Conservation (phyloP, 2,113 vertebrate species). For the Cisticola juncidis region DNA sequence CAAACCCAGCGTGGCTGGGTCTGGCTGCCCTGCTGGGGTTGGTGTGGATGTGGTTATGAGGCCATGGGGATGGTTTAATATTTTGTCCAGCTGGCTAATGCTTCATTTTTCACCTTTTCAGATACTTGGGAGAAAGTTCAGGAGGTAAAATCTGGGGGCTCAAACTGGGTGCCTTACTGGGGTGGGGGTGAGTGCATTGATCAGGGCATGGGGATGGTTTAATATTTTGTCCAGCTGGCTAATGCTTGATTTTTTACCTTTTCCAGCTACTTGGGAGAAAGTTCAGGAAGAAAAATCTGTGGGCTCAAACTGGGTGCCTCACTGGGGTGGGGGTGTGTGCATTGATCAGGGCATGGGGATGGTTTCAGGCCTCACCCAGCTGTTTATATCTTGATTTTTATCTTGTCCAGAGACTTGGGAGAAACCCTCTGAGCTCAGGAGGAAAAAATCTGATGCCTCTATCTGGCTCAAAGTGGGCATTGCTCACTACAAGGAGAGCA, state of each 20-base stretch:
- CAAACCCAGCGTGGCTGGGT: rapidly evolving
- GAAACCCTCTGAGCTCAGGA: background rate
- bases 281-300: background rate
- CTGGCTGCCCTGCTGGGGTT: background rate
- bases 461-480: background rate
- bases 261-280: background rate
- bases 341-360: background rate
- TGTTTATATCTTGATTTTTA: background rate
- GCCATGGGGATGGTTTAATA: background rate
- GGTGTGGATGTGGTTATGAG: background rate
- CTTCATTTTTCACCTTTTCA: background rate
- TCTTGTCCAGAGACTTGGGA: background rate
- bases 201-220: background rate
- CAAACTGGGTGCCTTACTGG: too few species aligned
- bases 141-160: background rate
- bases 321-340: background rate
- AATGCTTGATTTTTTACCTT: background rate
- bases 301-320: too few species aligned
- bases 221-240: background rate
- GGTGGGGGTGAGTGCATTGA: background rate
- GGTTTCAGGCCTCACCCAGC: background rate
- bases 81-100: background rate
- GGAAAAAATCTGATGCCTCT: background rate
- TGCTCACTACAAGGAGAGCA: background rate
- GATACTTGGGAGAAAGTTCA: background rate